Evolutionary conservation across 2,888 invertebrate genomes (phyloP).

Genomic region (Synanthedon tipuliformis): DNA sequence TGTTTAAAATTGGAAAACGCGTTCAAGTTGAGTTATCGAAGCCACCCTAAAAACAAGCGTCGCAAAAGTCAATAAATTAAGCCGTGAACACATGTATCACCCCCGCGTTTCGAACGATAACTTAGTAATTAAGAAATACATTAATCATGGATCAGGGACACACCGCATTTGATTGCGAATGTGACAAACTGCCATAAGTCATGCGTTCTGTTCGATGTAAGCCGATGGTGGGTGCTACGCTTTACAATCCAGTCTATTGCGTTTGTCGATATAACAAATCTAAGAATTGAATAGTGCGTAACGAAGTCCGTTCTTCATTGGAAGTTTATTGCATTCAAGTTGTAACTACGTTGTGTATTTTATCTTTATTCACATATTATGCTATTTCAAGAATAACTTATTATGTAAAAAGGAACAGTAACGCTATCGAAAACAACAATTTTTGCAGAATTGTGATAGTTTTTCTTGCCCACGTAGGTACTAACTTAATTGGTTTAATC

Average conservation of each 20-base stretch:
- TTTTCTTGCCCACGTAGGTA: too few species aligned
- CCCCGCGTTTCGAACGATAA: constrained; percentile 42
- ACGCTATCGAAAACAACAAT: too few species aligned
- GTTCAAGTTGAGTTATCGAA: constrained; percentile 21
- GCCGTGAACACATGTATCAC: constrained; percentile 53
- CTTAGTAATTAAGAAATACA: constrained; percentile 67
- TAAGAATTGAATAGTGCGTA: constrained; percentile 1
- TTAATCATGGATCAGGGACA: constrained; percentile 61
- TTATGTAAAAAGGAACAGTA: constrained; percentile 1
- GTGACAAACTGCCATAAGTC: constrained; percentile 58
- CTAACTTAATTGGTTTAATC: too few species aligned
- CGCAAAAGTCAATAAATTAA: constrained; percentile 63
- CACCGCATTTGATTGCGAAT: constrained; percentile 43
- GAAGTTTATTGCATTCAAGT: not conserved
- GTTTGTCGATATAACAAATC: constrained; percentile 16
- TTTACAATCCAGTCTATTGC: constrained; percentile 10
- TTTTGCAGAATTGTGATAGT: too few species aligned
- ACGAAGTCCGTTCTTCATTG: not conserved
- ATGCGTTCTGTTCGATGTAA: constrained; percentile 26
- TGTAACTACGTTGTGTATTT: not conserved
- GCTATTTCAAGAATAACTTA: constrained; percentile 1
- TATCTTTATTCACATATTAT: constrained; percentile 6
- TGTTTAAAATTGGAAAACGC: not conserved
- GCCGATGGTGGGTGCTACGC: constrained; percentile 30
- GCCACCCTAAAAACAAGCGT: constrained; percentile 26